phyloP scores from a whole-genome alignment of 2,797 vertebrate species.

The Stomatorhinus walkeri region DNA sequence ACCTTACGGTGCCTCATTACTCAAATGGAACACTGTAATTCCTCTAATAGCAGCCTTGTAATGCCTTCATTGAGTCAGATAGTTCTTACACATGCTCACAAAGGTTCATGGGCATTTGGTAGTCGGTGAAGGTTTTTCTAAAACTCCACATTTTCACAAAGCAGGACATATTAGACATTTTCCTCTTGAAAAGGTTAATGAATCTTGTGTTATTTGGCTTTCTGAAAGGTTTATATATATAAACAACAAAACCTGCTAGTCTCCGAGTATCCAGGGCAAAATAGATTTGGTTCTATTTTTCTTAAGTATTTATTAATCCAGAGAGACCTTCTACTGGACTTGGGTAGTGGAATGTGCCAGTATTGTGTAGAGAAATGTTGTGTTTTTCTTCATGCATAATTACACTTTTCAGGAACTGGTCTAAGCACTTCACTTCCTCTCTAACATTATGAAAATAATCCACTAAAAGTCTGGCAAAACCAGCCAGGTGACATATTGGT shows the following conservation, averaged over 20 bases:
- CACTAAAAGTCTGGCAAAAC: background rate
- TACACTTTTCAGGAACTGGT: background rate
- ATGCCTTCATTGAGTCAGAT: background rate
- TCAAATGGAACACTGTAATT: background rate
- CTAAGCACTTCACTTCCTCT: background rate
- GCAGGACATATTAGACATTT: background rate
- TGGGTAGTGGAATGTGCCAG: background rate
- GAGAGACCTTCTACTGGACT: background rate
- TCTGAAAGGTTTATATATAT: background rate
- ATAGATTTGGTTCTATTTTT: background rate
- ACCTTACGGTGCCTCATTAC: background rate
- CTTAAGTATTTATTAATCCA: background rate
- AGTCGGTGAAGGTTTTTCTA: background rate
- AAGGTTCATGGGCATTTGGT: background rate
- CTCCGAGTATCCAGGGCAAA: background rate
- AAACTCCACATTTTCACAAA: background rate
- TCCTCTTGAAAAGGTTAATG: background rate
- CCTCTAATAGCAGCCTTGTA: conserved; percentile 3
- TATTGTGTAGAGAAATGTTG: background rate
- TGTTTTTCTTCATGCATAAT: background rate
- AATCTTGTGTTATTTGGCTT: no score
- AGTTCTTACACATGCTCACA: background rate
- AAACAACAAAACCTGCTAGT: background rate
- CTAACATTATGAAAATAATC: background rate
- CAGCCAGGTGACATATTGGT: background rate